Percentiles rank a stretch among this genome's conserved stretches.
Evolutionary conservation across 2,797 vertebrate genomes (phyloP).

Genomic region (Avahi laniger): DNA sequence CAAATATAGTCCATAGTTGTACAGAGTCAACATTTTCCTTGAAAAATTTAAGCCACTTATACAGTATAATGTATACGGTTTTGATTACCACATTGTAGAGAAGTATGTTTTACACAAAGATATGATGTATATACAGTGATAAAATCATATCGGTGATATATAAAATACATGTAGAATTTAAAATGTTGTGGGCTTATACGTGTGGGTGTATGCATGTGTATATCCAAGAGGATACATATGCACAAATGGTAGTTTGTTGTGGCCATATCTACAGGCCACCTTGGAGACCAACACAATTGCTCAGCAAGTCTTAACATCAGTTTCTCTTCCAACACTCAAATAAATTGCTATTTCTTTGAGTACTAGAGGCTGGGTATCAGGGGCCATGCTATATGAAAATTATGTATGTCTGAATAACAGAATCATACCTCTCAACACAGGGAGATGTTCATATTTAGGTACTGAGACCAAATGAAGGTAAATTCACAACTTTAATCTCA

Average conservation of each 20-base stretch:
- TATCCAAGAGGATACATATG: background rate
- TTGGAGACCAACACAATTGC: constrained; percentile 10
- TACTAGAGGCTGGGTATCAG: background rate
- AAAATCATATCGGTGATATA: background rate
- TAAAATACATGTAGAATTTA: background rate
- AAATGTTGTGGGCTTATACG: background rate
- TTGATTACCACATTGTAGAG: background rate
- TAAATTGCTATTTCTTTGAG: background rate
- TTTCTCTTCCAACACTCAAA: background rate
- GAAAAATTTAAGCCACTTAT: background rate
- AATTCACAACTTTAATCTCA: background rate
- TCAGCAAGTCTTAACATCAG: background rate
- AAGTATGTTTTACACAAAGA: background rate
- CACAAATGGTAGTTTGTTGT: background rate
- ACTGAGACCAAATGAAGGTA: background rate
- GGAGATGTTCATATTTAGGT: background rate
- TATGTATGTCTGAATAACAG: background rate
- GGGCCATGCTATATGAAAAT: background rate
- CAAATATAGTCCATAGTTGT: background rate
- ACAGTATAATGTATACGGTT: background rate
- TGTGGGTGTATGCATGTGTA: background rate
- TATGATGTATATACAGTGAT: background rate
- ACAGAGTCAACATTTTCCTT: background rate
- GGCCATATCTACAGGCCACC: background rate
- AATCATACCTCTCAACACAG: background rate